Evolutionary conservation across 1,140 invertebrate species (phyloP), one percentile per base, ranked within the genome.

Genomic region (Cephus cinctus): DNA sequence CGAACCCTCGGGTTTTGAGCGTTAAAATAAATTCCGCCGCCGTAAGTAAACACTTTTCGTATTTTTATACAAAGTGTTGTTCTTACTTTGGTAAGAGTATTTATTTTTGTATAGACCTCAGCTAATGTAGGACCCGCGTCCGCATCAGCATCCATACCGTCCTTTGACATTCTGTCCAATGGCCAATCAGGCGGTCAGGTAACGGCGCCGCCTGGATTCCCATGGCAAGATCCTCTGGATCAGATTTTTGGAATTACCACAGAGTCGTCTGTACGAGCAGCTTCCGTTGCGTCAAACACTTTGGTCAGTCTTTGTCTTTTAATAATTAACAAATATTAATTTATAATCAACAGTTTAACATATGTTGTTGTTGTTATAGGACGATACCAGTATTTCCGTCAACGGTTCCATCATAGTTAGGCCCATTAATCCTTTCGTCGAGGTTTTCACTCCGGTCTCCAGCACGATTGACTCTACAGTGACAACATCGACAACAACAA

Each of bases 211-310:
- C 55, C 71, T n/a, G 65, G 67, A 36, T 74, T 68, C 27, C 67
- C 65, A 16, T 77, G 73, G 72, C 68, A 66, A 44, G 70, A 77
- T 62, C 67, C 73, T 4, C 34, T 75, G 2, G 73, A 75, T 61
- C 67, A 71, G 54, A 73, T 76, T 43, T 75, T 77, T 41, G 72
- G 73, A 11, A 67, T 76, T 4, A 69, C 71, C 2, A 75, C 69
- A 1, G 53, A 64, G 44, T 63, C 59, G 12, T 61, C 71, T 5
- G 11, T 61, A 15, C 63, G 65, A 34, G 66, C 64, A 19, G 70
- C 70, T 36, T 75, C 74, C 5, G 62, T 73, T 15, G 59, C 71
- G 43, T 69, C 71, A 1, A 76, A 76, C 43, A 61, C 57, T 46
- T 43, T 73, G 41, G 73, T 73, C 51, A 43, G 63, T 67, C 39